phyloP scores from a whole-genome alignment of 2,888 invertebrate species.

The Drosophila siamana region DNA sequence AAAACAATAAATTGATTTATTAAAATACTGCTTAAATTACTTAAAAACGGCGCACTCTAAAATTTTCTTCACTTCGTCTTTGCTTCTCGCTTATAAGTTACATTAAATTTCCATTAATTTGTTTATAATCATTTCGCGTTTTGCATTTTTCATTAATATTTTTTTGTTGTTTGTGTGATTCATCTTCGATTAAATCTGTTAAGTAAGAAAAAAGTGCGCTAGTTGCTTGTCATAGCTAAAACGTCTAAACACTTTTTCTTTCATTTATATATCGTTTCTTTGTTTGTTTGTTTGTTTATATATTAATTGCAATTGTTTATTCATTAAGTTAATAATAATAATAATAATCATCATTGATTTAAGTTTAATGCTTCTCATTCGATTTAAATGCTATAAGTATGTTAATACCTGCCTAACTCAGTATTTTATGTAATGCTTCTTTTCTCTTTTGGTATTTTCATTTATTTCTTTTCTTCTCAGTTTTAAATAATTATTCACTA shows the following conservation, averaged over 20 bases:
- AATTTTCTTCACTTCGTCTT: slow-evolving; percentile 34
- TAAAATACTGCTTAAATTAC: slow-evolving; percentile 56
- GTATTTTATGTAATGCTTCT: slow-evolving; percentile 9
- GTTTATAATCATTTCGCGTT: slow-evolving; percentile 4
- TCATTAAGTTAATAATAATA: slow-evolving; percentile 44
- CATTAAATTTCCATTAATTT: slow-evolving; percentile 25
- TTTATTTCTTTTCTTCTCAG: slow-evolving; percentile 36
- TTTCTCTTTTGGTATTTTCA: neutral
- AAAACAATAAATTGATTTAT: slow-evolving; percentile 23
- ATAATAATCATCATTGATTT: slow-evolving; percentile 34
- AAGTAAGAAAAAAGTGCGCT: slow-evolving; percentile 68
- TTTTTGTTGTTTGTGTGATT: slow-evolving; percentile 9
- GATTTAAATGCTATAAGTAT: slow-evolving; percentile 69
- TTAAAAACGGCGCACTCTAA: slow-evolving; percentile 60
- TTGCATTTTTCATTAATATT: slow-evolving; percentile 14
- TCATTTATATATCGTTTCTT: neutral
- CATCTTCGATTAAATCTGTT: slow-evolving; percentile 52
- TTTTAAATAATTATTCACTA: slow-evolving; percentile 47
- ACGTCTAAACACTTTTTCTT: slow-evolving; percentile 53
- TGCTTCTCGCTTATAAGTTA: slow-evolving; percentile 43
- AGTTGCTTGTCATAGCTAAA: slow-evolving; percentile 60
- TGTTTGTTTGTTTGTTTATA: slow-evolving; percentile 25
- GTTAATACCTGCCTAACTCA: slow-evolving; percentile 65
- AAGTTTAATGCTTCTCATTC: slow-evolving; percentile 23
- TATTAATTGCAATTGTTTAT: slow-evolving; percentile 59